Evolutionary conservation across 2,888 invertebrate species (phyloP).

Genomic region (Trachelus tabidus): DNA sequence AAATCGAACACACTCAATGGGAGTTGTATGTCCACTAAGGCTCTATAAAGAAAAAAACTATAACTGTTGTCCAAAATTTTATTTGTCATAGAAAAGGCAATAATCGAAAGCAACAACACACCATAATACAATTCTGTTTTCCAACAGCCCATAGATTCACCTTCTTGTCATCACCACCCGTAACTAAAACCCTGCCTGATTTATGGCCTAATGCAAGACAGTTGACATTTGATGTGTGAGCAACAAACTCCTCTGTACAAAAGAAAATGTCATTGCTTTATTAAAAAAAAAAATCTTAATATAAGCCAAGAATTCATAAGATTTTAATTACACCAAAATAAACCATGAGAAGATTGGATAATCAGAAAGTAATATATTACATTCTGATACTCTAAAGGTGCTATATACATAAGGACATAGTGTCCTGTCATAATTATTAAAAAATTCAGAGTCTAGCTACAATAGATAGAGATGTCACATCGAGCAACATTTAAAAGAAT

Average conservation of each 20-base stretch:
- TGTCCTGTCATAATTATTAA: too few relatives aligned
- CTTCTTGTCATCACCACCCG: constrained; percentile 97
- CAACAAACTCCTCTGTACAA: constrained; percentile 85
- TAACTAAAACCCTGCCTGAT: constrained; percentile 90
- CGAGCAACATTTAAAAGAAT: constrained; percentile 7
- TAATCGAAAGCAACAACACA: constrained; percentile 61
- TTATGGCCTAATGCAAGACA: constrained; percentile 91
- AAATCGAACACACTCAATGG: constrained; percentile 95
- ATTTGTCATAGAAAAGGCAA: too few relatives aligned
- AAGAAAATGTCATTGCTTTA: constrained; percentile 9
- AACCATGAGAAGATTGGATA: too few relatives aligned
- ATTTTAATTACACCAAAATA: too few relatives aligned
- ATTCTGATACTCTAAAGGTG: too few relatives aligned
- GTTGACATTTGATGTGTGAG: constrained; percentile 88
- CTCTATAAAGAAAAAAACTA: constrained; percentile 70
- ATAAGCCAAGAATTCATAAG: too few relatives aligned
- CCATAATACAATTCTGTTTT: constrained; percentile 95
- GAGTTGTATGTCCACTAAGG: constrained; percentile 92
- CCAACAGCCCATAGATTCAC: constrained; percentile 98
- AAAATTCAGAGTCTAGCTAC: background rate
- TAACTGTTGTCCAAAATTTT: too few relatives aligned
- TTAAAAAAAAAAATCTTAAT: too few relatives aligned
- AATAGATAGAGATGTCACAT: constrained; percentile 10
- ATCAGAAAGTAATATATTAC: too few relatives aligned
- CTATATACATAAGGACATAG: too few relatives aligned